These are phyloP conservation scores for Sebastes schlegelii DNA, from an alignment of 2,113 vertebrate genomes.

Conservation along the genomic window DNA sequence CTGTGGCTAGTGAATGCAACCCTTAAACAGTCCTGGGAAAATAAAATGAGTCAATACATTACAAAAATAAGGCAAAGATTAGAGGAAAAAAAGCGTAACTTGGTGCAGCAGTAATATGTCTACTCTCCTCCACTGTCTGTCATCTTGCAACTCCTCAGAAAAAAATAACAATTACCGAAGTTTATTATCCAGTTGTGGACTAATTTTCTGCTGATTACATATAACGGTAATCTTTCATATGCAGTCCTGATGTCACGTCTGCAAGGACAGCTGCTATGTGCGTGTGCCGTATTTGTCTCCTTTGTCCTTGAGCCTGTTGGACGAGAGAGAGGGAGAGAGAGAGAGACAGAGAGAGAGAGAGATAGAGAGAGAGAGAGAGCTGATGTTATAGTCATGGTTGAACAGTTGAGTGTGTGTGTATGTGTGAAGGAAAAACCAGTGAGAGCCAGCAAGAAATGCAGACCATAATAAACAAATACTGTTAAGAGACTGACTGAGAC, in stretches of 20 bases:
- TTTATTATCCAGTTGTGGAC: too few relatives aligned
- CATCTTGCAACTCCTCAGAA: background rate
- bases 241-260: background rate
- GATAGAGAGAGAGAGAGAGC: background rate
- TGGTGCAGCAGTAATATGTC: background rate
- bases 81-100: background rate
- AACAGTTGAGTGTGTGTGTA: background rate
- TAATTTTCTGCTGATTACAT: too few relatives aligned
- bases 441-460: background rate
- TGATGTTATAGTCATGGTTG: slow-evolving; percentile 3
- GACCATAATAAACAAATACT: slow-evolving; percentile 21
- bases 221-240: background rate
- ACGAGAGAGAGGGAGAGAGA: background rate
- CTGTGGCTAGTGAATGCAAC: too few relatives aligned
- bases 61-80: background rate
- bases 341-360: background rate
- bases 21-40: background rate
- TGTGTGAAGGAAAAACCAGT: background rate
- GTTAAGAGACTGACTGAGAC: background rate
- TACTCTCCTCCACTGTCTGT: background rate
- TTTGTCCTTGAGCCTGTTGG: slow-evolving; percentile 14
- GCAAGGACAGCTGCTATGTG: background rate
- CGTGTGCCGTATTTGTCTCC: slow-evolving; percentile 1
- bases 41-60: background rate
- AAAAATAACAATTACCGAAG: too few relatives aligned